A percentile compares a stretch with the other conserved stretches of the same genome.
phyloP scores from a whole-genome alignment of 1,140 invertebrate species.

The Protaetia brevitarsis region DNA sequence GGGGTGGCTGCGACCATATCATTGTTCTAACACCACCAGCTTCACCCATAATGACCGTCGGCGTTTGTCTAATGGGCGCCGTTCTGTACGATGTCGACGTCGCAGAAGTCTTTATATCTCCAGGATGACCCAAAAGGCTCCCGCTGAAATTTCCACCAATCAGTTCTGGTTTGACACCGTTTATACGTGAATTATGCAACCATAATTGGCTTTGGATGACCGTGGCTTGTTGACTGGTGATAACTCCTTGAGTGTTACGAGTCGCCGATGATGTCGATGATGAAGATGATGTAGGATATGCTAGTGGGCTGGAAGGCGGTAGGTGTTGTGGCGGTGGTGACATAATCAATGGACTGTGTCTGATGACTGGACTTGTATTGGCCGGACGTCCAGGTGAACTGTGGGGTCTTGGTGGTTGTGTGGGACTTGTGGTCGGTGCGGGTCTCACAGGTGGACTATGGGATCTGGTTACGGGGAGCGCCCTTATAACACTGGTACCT shows the following conservation, averaged over 20 bases:
- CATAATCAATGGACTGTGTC: slow-evolving; percentile 40
- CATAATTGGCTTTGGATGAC: slow-evolving; percentile 56
- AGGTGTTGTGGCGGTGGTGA: slow-evolving; percentile 38
- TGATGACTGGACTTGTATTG: slow-evolving; percentile 43
- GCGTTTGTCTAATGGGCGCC: slow-evolving; percentile 66
- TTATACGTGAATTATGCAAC: slow-evolving; percentile 62
- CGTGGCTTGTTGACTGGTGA: slow-evolving; percentile 50
- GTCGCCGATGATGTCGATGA: slow-evolving; percentile 40
- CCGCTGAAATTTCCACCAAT: slow-evolving; percentile 64
- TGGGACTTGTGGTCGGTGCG: slow-evolving; percentile 41
- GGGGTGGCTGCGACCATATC: slow-evolving; percentile 77
- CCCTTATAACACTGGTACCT: slow-evolving; percentile 41
- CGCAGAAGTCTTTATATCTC: slow-evolving; percentile 40
- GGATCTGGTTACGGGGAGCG: slow-evolving; percentile 36
- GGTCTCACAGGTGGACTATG: slow-evolving; percentile 44
- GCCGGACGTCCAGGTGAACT: slow-evolving; percentile 45
- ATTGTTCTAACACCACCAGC: slow-evolving; percentile 86
- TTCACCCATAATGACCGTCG: slow-evolving; percentile 86
- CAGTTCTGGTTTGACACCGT: slow-evolving; percentile 75
- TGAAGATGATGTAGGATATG: slow-evolving; percentile 39
- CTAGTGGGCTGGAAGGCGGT: slow-evolving; percentile 31
- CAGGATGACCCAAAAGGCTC: slow-evolving; percentile 63
- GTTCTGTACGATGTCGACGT: slow-evolving; percentile 52
- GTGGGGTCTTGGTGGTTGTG: slow-evolving; percentile 48
- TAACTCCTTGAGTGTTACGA: slow-evolving; percentile 41